Conservation (phyloP, 2,888 invertebrate species). For the Pristionchus arcanus region DNA sequence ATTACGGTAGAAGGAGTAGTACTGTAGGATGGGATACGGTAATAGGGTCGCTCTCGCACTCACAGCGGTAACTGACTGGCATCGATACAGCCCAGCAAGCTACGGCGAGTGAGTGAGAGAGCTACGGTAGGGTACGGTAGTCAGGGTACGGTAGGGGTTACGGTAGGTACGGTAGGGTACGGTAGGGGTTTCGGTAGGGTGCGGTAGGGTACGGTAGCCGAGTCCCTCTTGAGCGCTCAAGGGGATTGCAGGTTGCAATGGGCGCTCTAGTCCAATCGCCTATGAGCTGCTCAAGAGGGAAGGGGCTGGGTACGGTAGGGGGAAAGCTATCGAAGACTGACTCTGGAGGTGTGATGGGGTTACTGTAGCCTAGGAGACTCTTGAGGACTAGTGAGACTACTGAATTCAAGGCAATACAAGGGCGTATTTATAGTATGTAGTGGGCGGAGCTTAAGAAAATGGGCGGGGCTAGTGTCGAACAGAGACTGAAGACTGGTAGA, state of each 20-base stretch:
- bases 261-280: background rate
- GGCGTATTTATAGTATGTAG: too few species aligned
- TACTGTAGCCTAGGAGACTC: background rate
- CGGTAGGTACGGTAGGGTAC: background rate
- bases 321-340: conserved; percentile 21
- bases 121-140: background rate
- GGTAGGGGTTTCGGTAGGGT: background rate
- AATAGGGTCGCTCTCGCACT: too few species aligned
- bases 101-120: too few species aligned
- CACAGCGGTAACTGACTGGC: too few species aligned
- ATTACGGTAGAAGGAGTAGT: too few species aligned
- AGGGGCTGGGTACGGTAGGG: background rate
- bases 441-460: too few species aligned
- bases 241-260: background rate
- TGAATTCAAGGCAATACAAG: too few species aligned
- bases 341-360: background rate
- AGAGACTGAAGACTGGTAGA: too few species aligned
- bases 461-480: too few species aligned
- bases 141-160: background rate
- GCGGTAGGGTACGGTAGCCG: background rate
- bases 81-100: too few species aligned
- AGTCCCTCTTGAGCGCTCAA: conserved; percentile 4
- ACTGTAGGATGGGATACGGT: too few species aligned
- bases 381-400: background rate
- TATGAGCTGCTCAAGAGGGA: conserved; percentile 16